phyloP scores from a whole-genome alignment of 2,113 vertebrate species.

The cat (Felis catus) region DNA sequence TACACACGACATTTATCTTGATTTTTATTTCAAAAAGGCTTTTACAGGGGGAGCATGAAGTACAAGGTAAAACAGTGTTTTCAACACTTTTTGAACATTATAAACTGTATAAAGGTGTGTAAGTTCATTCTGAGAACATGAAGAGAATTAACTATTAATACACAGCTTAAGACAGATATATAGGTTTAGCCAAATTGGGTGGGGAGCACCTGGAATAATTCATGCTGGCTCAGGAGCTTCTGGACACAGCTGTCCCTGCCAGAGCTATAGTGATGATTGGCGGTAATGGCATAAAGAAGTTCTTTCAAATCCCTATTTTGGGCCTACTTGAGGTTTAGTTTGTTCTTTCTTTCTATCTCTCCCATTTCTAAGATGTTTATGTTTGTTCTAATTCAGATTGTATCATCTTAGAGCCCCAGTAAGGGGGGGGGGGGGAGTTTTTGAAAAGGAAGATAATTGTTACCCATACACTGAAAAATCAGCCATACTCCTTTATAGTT shows the following conservation, averaged over 20 bases:
- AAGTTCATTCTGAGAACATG: constrained; percentile 1
- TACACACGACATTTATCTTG: neutral
- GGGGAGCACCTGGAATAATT: neutral
- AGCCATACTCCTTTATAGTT: neutral
- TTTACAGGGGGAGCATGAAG: neutral
- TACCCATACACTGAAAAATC: neutral
- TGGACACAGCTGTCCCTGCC: neutral
- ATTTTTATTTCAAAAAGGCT: constrained; percentile 40
- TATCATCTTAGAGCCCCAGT: neutral
- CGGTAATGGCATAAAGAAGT: neutral
- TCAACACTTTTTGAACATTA: neutral
- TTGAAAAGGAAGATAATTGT: neutral
- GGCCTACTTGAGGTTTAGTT: neutral
- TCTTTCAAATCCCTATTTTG: neutral
- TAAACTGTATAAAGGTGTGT: neutral
- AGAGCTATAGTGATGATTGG: neutral
- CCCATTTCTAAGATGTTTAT: neutral
- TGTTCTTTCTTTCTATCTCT: neutral
- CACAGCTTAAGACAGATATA: neutral
- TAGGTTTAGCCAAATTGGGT: neutral
- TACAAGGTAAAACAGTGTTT: neutral
- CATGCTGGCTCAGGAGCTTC: neutral
- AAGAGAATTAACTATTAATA: constrained; percentile 11
- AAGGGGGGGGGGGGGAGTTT: neutral
- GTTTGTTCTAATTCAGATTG: neutral